Evolutionary conservation across 2,888 invertebrate genomes (phyloP).

Genomic region (Steinernema hermaphroditum): DNA sequence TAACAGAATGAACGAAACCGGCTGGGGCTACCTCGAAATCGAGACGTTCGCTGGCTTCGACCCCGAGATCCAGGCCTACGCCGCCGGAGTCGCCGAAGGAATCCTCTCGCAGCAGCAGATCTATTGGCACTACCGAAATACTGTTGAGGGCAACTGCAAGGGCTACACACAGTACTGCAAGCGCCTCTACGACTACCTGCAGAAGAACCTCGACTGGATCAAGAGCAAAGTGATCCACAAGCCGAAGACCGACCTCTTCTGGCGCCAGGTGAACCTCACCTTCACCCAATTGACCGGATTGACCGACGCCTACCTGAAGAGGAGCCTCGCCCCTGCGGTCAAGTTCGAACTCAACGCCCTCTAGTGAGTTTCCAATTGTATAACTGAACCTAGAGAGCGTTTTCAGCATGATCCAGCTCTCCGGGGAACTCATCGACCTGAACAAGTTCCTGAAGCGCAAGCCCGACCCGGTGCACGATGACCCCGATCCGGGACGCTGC

Average conservation of each 20-base stretch:
- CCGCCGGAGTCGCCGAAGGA: conserved; percentile 64
- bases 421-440: conserved; percentile 63
- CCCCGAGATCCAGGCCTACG: conserved; percentile 60
- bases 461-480: conserved; percentile 48
- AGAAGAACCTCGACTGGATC: conserved; percentile 59
- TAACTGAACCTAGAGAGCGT: conserved; percentile 15
- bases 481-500: conserved; percentile 54
- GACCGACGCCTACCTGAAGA: conserved; percentile 54
- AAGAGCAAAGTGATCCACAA: conserved; percentile 48
- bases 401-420: conserved; percentile 62
- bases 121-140: conserved; percentile 62
- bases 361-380: conserved; percentile 41
- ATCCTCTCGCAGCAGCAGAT: conserved; percentile 62
- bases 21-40: conserved; percentile 64
- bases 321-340: conserved; percentile 51
- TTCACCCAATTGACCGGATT: conserved; percentile 60
- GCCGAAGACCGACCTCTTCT: conserved; percentile 34
- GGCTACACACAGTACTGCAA: conserved; percentile 57
- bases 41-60: conserved; percentile 58
- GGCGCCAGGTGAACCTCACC: conserved; percentile 58
- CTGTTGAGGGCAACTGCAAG: conserved; percentile 59
- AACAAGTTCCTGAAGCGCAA: conserved; percentile 61
- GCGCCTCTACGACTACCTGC: conserved; percentile 54
- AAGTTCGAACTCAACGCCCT: conserved; percentile 58
- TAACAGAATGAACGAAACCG: conserved; percentile 62